Base-by-base conservation (phyloP, 2,888 invertebrate species). In the Dascillus cervinus region DNA sequence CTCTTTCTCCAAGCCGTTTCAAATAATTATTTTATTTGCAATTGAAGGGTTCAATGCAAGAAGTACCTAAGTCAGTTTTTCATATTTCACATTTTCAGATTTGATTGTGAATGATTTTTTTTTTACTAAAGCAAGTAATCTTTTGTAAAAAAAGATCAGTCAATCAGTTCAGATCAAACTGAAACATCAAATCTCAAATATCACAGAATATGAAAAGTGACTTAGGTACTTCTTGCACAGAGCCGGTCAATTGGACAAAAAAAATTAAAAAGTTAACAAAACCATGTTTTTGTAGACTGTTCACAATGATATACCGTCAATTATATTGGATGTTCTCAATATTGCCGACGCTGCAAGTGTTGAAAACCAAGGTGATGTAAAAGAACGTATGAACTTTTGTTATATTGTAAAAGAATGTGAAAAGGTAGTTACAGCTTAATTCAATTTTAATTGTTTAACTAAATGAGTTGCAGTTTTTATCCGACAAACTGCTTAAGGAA, bases 401-500 rank as follows among this genome's bases (percentile, higher is more conserved):
- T 76, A 75, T 52, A 75, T 88, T 47, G 78, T 87, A 1, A 80
- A 82, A 60, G 85, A 86, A 62, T 69, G 82, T 46, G 87, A 88
- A 60, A 80, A 83, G 62, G 81, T 85, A 62, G n/a, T n/a, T n/a
- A n/a, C n/a, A n/a, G n/a, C n/a, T 17, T 6, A 8, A 4, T 17
- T 17, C 8, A 17, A 17, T 17, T 8, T 17, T 17, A 6, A 8
- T 17, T 17, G 4, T 17, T 17, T 8, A 17, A 6, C 8, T 6
- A 17, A 17, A 17, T 17, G 8, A 4, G 17, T 61, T 67, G 39
- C 49, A 73, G 72, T 69, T 72, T 60, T 71, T 88, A 52, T 82
- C 91, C 27, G 91, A 92, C 52, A 82, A 84, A 60, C 67, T 95
- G 50, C 68, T 95, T 22, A 92, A 94, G 56, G 95, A 95, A 63